Base-by-base conservation (phyloP, 2,113 vertebrate genomes). In the Xiphias gladius region DNA sequence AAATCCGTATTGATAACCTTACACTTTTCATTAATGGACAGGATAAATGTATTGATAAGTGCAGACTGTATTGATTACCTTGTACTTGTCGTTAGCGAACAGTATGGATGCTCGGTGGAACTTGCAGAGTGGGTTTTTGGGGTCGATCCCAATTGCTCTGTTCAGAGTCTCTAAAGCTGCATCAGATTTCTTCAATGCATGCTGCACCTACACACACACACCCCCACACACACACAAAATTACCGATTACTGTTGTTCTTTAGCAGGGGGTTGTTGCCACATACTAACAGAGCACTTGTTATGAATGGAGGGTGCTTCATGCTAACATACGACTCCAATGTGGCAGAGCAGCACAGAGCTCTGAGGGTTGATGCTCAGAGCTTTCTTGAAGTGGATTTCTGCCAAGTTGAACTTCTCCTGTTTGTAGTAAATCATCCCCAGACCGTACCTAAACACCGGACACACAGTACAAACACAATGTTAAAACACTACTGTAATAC, bases 341-440 rank as follows among this genome's bases (percentile, higher is more conserved):
- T 99, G 98, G 79, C 98, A 99, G 77, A 99, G 96, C 89, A 99
- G 95, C 79, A 99, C 98, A 9, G 98, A 99, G 92, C 97, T 99
- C 94, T 99, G 98, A 72, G 98, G 98, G 92, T 99, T 99, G 94
- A 99, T 99, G 93, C 98, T 97, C 86, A 99, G 95, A 71, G 98
- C 98, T 91, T 99, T 99, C 93, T 99, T 97, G 91, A 99, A 99
- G 95, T 99, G 98, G 94, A 99, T 99, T 94, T 99, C 98, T 73
- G 98, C 98, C 80, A 99, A 93, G 90, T 97, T 98, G 93, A 99
- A 99, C 89, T 99, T 99, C 92, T 99, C 98, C 92, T 99, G 98
- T 85, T 99, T 99, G 93, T 98, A 99, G 94, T 99, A 99, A 91
- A 99, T 99, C 98, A 99, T 99, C 83, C 98, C 98, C 92, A 99